Evolutionary conservation across 2,113 vertebrate genomes (phyloP), one percentile per base, ranked within the genome.

Genomic region (Mellivora capensis): DNA sequence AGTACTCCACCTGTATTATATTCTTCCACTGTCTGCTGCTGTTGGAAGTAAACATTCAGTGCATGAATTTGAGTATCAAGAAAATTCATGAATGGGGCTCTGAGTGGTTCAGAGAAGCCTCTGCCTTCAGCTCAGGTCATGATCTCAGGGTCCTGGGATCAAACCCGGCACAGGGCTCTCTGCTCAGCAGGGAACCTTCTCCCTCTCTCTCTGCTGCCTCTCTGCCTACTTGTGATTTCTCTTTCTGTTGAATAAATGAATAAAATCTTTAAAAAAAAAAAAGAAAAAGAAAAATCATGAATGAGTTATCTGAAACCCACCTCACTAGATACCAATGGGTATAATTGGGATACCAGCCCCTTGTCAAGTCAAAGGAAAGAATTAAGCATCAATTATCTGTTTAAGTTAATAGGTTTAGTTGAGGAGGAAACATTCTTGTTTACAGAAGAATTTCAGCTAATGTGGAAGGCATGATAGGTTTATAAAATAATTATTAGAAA

Each of bases 401-500:
- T 93, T 67, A 91, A 93, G 20, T 27, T 71, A 80, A 61, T 76
- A 84, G 21, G 59, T 44, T 71, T 81, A 64, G 52, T n/a, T 85
- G 87, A 76, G 31, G 5, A 97, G 37, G 14, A 85, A 95, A 79
- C 7, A 0, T 83, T 94, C 44, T 80, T 93, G 4, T 81, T 49
- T n/a, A 61, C 7, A 89, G 31, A 80, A 85, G 31, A 90, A 90
- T 87, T 84, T 84, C 57, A 72, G 34, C 44, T 90, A 76, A 61
- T 82, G 11, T 87, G 21, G 15, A 83, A 91, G 9, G 13, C 77
- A 87, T 85, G 18, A 85, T 69, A 59, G 23, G 21, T 79, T 76
- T 91, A 9, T 74, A 77, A 96, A 96, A 79, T 74, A 90, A 94
- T 95, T 20, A n/a, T 69, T 84, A 93, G 59, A 91, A 92, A 80